A percentile compares a stretch with the other conserved stretches of the same genome.
phyloP scores from a whole-genome alignment of 2,888 invertebrate genomes.

The Steinernema hermaphroditum region DNA sequence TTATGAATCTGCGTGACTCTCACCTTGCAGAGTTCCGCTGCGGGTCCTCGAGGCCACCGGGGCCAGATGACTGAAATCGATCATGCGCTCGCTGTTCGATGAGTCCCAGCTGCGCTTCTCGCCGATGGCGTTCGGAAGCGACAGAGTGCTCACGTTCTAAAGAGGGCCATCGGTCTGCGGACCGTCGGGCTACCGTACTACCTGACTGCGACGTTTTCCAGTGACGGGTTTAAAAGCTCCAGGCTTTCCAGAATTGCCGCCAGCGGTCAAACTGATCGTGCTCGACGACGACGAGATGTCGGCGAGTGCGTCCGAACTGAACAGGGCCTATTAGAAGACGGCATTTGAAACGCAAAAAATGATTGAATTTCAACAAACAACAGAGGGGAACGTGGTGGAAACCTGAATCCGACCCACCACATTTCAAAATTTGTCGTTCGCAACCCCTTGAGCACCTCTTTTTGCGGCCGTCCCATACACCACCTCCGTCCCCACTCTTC shows the following conservation, averaged over 20 bases:
- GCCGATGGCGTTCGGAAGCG: slow-evolving; percentile 38
- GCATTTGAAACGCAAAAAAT: no score
- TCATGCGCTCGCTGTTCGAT: not conserved
- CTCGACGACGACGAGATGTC: not conserved
- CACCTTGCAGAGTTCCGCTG: slow-evolving; percentile 18
- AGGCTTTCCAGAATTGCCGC: not conserved
- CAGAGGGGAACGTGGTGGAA: not conserved
- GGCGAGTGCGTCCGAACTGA: slow-evolving; percentile 2
- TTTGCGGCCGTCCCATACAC: not conserved
- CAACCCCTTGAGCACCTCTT: slow-evolving; percentile 27
- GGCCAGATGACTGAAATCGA: slow-evolving; percentile 18
- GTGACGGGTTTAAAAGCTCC: slow-evolving; percentile 5
- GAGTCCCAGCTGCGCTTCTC: slow-evolving; percentile 46
- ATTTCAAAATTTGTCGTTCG: slow-evolving; percentile 30
- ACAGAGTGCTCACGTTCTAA: slow-evolving; percentile 31
- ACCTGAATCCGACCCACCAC: slow-evolving; percentile 15
- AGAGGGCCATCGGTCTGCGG: not conserved
- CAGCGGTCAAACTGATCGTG: slow-evolving; percentile 17
- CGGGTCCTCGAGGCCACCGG: slow-evolving; percentile 45
- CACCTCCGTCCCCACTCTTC: slow-evolving; percentile 1
- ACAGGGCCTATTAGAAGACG: no score
- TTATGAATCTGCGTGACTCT: not conserved
- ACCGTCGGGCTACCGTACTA: not conserved
- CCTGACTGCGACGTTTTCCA: slow-evolving; percentile 10
- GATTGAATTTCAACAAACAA: no score